These are phyloP conservation scores for Murina feae DNA, from an alignment of 2,113 vertebrate species.

Conservation along the genomic window DNA sequence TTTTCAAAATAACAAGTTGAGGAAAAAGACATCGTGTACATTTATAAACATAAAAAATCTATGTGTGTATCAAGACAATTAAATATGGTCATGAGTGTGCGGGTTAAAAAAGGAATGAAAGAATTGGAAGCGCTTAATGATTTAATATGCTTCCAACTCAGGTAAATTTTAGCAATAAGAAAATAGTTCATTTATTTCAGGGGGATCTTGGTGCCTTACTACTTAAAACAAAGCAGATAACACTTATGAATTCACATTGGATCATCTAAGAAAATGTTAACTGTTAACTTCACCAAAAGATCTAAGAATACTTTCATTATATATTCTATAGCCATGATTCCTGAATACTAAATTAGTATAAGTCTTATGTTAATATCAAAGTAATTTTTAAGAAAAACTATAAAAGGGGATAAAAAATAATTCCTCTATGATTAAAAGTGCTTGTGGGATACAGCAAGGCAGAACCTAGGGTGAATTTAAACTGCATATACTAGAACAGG, in stretches of 20 bases:
- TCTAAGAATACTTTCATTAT: constrained; percentile 47
- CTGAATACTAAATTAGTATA: constrained; percentile 25
- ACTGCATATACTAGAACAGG: not conserved
- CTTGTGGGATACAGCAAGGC: not conserved
- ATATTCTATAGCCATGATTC: constrained; percentile 29
- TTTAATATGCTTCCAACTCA: not conserved
- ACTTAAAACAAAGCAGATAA: constrained; percentile 22
- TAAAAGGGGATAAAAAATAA: constrained; percentile 20
- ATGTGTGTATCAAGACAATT: not conserved
- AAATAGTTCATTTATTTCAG: constrained; percentile 14
- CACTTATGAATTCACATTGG: not conserved
- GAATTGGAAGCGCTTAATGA: not conserved
- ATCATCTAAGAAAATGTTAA: constrained; percentile 47
- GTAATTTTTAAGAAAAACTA: constrained; percentile 45
- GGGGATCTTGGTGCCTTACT: not conserved
- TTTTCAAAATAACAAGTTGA: not conserved
- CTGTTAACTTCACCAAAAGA: constrained; percentile 45
- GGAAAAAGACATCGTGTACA: not conserved
- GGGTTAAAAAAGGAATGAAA: not conserved
- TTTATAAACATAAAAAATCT: not conserved
- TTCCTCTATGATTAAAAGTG: constrained; percentile 36
- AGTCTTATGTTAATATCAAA: constrained; percentile 25
- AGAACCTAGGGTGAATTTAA: not conserved
- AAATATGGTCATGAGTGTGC: not conserved
- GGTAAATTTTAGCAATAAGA: not conserved